These are phyloP conservation scores for Menidia beryllina DNA, from an alignment of 2,113 vertebrate genomes.

Conservation along the genomic window DNA sequence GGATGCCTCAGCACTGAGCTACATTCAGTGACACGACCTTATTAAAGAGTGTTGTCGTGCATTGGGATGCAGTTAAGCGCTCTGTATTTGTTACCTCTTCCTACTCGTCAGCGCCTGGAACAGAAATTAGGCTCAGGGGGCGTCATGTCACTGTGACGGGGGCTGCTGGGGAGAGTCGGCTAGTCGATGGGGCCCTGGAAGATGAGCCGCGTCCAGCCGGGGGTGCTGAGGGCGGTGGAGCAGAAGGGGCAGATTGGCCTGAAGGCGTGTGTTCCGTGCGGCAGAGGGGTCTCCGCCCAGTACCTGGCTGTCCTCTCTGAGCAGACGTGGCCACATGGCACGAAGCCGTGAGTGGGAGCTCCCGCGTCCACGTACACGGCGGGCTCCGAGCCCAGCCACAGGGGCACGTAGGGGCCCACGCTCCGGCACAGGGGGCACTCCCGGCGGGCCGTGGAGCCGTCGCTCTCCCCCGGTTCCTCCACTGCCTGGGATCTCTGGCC, in stretches of 20 bases:
- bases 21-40: conserved; percentile 39
- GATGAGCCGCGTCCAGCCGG: conserved; percentile 93
- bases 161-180: conserved; percentile 17
- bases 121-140: conserved; percentile 50
- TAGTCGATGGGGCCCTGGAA: conserved; percentile 98
- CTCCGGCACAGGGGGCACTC: conserved; percentile 97
- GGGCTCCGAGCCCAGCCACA: conserved; percentile 96
- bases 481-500: conserved; percentile 77
- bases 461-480: conserved; percentile 57
- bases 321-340: conserved; percentile 96
- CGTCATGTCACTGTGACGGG: conserved; percentile 41
- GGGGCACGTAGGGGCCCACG: conserved; percentile 94
- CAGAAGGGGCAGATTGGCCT: conserved; percentile 97
- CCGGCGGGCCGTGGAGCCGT: conserved; percentile 80
- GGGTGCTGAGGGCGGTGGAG: conserved; percentile 88
- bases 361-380: conserved; percentile 95
- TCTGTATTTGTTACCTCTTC: conserved; percentile 6
- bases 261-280: conserved; percentile 97
- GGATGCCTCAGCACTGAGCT: conserved; percentile 41
- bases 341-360: conserved; percentile 92
- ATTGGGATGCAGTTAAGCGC: neutral
- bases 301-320: conserved; percentile 95
- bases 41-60: conserved; percentile 3
- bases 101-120: conserved; percentile 10
- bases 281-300: conserved; percentile 95